Conservation (phyloP, 1,140 invertebrate genomes). For the Asobara japonica region DNA sequence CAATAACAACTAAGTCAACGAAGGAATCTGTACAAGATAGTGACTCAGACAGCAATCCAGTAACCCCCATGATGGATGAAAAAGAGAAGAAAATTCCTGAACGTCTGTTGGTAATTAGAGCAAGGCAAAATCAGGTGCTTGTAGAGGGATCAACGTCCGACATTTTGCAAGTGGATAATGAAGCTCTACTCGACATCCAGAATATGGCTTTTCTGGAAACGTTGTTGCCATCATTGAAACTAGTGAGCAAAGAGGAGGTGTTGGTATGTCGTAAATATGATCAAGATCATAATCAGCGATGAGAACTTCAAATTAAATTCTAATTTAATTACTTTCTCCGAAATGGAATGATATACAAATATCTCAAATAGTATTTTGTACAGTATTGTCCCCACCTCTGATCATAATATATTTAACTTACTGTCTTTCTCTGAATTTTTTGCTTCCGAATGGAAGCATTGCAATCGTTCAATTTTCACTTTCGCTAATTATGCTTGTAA, state of each 20-base stretch:
- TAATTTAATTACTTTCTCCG: no score
- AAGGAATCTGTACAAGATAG: background rate
- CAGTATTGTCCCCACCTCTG: no score
- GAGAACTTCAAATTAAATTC: no score
- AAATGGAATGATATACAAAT: no score
- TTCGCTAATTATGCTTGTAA: no score
- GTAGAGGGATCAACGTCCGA: background rate
- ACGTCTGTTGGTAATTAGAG: background rate
- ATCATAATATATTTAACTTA: no score
- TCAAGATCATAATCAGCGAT: no score
- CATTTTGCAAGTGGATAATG: background rate
- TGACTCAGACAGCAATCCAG: background rate
- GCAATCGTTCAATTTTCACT: no score
- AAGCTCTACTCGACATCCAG: background rate
- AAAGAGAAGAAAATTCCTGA: background rate
- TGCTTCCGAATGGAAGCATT: no score
- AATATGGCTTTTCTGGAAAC: background rate
- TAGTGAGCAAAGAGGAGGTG: background rate
- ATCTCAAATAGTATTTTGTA: no score
- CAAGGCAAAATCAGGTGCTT: background rate
- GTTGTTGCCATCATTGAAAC: background rate
- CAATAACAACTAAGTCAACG: background rate
- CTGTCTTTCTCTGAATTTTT: no score
- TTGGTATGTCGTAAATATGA: background rate
- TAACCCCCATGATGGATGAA: background rate